A percentile compares a stretch with the other conserved stretches of the same genome.
phyloP scores from a whole-genome alignment of 2,797 vertebrate genomes.

The Anguilla pacifica region DNA sequence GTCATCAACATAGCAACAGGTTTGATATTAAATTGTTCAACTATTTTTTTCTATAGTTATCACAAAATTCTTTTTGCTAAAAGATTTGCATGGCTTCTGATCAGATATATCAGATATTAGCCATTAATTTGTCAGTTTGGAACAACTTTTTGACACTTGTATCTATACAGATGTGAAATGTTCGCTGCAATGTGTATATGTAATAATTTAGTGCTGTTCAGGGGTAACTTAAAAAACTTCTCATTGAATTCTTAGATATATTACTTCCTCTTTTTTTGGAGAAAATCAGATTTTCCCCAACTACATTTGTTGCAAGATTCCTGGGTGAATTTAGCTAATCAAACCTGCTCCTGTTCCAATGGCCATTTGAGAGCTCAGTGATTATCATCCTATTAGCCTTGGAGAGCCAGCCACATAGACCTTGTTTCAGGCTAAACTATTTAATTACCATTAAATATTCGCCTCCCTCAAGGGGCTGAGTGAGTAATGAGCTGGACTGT shows the following conservation, averaged over 20 bases:
- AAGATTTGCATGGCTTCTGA: not conserved
- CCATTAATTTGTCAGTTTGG: not conserved
- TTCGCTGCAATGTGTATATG: not conserved
- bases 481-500: slow-evolving; percentile 3
- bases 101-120: not conserved
- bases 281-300: not conserved
- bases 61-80: not conserved
- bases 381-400: not conserved
- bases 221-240: not conserved
- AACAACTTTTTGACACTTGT: not conserved
- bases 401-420: not conserved
- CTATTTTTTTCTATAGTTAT: no score
- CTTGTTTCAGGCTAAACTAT: slow-evolving; percentile 2
- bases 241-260: not conserved
- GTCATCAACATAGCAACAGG: not conserved
- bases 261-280: not conserved
- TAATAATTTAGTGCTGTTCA: not conserved
- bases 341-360: not conserved
- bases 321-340: not conserved
- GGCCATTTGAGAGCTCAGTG: not conserved
- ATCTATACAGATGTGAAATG: not conserved
- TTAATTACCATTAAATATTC: slow-evolving; percentile 13
- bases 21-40: not conserved
- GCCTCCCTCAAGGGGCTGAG: not conserved
- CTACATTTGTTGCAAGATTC: not conserved